These are phyloP conservation scores for Acanthopleura granulata DNA, from an alignment of 2,888 invertebrate genomes.

Conservation along the genomic window DNA sequence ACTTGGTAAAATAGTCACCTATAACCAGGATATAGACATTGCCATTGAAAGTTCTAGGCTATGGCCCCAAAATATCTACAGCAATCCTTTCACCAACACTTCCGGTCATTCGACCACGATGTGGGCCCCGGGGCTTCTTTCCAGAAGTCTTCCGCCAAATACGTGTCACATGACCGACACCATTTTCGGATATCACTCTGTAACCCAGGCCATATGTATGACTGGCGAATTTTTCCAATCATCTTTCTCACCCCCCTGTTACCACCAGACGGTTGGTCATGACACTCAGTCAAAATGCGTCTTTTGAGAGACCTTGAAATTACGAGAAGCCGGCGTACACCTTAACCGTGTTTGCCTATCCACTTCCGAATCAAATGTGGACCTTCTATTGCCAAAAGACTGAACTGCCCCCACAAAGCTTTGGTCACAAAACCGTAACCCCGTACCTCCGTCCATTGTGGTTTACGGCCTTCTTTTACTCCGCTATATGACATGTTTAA, in stretches of 20 bases:
- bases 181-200: too few species aligned
- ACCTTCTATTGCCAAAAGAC: not conserved
- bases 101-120: not conserved
- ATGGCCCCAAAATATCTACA: not conserved
- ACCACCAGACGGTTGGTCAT: too few species aligned
- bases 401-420: not conserved
- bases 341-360: not conserved
- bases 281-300: not conserved
- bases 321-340: not conserved
- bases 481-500: not conserved
- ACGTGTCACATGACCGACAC: too few species aligned
- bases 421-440: constrained; percentile 6
- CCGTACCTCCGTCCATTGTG: not conserved
- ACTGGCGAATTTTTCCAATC: too few species aligned
- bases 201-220: too few species aligned
- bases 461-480: not conserved
- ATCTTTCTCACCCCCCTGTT: too few species aligned
- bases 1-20: constrained; percentile 37
- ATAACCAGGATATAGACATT: constrained; percentile 32
- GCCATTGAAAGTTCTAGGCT: constrained; percentile 27
- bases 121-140: not conserved
- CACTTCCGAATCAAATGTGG: not conserved
- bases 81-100: not conserved
- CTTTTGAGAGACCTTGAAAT: not conserved
- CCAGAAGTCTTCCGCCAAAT: too few species aligned